A percentile compares a stretch with the other conserved stretches of the same genome.
phyloP scores from a whole-genome alignment of 2,113 vertebrate genomes.

The Phalacrocorax pelagicus region DNA sequence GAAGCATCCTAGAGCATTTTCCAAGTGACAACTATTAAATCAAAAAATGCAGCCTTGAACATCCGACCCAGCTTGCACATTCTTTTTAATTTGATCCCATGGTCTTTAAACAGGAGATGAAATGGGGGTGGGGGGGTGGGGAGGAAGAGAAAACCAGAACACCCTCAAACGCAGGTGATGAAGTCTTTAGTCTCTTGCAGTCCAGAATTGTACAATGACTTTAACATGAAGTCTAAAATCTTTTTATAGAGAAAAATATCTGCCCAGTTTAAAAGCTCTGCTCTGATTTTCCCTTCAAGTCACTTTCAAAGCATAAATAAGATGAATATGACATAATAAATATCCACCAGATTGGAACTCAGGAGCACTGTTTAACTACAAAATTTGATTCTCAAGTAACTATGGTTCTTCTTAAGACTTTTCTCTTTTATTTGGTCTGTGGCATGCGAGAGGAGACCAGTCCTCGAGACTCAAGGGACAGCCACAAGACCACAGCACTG shows the following conservation, averaged over 20 bases:
- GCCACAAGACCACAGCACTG: neutral
- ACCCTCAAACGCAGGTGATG: neutral
- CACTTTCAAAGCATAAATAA: neutral
- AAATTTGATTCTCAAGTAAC: neutral
- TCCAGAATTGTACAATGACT: neutral
- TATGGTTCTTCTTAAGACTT: neutral
- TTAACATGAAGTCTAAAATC: neutral
- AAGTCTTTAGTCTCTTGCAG: neutral
- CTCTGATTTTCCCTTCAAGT: neutral
- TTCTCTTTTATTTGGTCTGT: too few relatives aligned
- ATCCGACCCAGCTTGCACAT: neutral
- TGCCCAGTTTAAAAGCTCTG: neutral
- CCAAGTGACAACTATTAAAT: neutral
- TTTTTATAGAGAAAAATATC: neutral
- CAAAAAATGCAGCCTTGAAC: neutral
- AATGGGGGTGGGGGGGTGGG: neutral
- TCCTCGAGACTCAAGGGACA: neutral
- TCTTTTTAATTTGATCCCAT: neutral
- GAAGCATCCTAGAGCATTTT: neutral
- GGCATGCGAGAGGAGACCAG: too few relatives aligned
- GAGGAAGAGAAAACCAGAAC: neutral
- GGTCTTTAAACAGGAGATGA: neutral
- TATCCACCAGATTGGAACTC: neutral
- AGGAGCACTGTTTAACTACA: neutral
- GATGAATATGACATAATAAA: neutral